phyloP scores from a whole-genome alignment of 2,113 vertebrate species.

The Crotalus tigris region DNA sequence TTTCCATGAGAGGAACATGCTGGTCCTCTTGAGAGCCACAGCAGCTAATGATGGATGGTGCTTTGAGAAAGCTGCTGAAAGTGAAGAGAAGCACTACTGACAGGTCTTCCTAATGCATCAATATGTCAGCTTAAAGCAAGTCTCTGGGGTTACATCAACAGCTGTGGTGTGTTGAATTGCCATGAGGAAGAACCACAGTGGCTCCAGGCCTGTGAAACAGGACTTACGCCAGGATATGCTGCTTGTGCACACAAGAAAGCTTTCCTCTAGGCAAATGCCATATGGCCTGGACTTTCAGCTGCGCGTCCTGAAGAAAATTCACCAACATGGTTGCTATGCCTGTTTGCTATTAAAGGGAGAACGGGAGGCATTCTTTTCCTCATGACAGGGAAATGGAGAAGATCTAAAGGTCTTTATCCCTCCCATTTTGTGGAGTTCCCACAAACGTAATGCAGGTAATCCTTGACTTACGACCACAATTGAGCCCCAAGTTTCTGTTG shows the following conservation, averaged over 20 bases:
- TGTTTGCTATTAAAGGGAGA: background rate
- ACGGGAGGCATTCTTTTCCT: background rate
- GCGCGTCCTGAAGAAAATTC: background rate
- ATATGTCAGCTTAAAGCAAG: slow-evolving; percentile 28
- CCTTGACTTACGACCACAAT: background rate
- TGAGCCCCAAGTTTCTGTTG: background rate
- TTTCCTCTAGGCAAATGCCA: background rate
- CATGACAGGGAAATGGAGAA: background rate
- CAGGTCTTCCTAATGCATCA: slow-evolving; percentile 35
- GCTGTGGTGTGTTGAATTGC: slow-evolving; percentile 30
- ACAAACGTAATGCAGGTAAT: background rate
- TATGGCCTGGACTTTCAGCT: background rate
- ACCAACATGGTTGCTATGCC: background rate
- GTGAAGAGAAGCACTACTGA: slow-evolving; percentile 29
- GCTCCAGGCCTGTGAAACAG: slow-evolving; percentile 9
- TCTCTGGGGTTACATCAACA: slow-evolving; percentile 51
- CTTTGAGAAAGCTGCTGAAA: slow-evolving; percentile 25
- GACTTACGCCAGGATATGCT: background rate
- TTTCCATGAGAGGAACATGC: slow-evolving; percentile 18
- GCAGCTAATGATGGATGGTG: background rate
- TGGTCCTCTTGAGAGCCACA: background rate
- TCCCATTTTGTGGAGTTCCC: background rate
- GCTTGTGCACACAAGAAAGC: background rate
- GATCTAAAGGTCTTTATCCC: background rate
- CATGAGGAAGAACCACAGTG: slow-evolving; percentile 45